Percentiles rank a stretch among this genome's conserved stretches.
Conservation (phyloP, 1,140 invertebrate genomes). For the Whitmania pigra region DNA sequence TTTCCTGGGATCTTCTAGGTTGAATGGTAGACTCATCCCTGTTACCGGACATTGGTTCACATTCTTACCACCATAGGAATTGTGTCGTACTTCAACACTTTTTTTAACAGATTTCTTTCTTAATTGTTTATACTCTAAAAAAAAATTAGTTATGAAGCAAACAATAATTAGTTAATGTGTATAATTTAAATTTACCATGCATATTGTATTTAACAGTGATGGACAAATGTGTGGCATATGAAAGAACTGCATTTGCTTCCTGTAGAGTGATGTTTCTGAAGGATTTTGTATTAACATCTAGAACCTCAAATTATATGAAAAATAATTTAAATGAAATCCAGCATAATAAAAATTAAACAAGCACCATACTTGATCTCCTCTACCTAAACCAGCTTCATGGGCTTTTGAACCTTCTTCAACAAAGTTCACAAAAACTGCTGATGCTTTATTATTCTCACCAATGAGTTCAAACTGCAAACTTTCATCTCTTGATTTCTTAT, state of each 20-base stretch:
- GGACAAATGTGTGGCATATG: constrained; percentile 82
- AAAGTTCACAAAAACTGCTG: constrained; percentile 84
- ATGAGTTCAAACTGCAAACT: constrained; percentile 77
- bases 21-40: not conserved
- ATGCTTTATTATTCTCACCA: constrained; percentile 68
- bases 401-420: constrained; percentile 83
- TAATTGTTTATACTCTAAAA: too few species aligned
- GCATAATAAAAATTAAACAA: constrained; percentile 19
- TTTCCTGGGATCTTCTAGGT: constrained; percentile 6
- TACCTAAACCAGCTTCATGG: constrained; percentile 83
- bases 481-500: constrained; percentile 70
- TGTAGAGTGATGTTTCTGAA: constrained; percentile 80
- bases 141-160: not conserved
- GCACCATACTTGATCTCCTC: constrained; percentile 68
- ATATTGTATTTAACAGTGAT: constrained; percentile 95
- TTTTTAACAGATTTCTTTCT: too few species aligned
- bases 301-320: constrained; percentile 34
- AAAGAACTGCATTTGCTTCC: constrained; percentile 77
- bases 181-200: constrained; percentile 45
- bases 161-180: constrained; percentile 24
- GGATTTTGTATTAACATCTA: constrained; percentile 92
- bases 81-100: too few species aligned
- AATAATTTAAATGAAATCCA: not conserved
- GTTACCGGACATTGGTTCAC: constrained; percentile 11
- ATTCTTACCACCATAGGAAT: too few species aligned